Percentiles rank a stretch among this genome's conserved stretches.
These are phyloP conservation scores for Mormyrus proboscirostris DNA, from an alignment of 2,797 vertebrate species.

Conservation along the genomic window DNA sequence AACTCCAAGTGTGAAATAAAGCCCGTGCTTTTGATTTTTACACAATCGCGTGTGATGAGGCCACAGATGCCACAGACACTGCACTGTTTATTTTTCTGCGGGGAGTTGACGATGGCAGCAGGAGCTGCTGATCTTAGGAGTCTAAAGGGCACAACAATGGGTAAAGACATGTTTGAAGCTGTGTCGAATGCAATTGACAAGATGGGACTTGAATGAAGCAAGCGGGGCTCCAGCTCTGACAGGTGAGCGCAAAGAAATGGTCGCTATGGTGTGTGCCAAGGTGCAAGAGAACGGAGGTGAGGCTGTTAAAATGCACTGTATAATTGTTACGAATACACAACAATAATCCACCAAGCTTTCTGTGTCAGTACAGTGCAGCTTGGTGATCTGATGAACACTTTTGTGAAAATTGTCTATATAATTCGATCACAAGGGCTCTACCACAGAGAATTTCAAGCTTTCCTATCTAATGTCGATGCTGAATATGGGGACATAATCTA, in stretches of 20 bases:
- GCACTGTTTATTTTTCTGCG: constrained; percentile 29
- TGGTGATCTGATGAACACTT: too few species aligned
- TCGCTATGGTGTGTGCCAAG: constrained; percentile 16
- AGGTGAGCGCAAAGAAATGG: constrained; percentile 23
- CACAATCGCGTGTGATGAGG: constrained; percentile 24
- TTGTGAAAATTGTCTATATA: too few species aligned
- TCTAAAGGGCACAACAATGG: constrained; percentile 26
- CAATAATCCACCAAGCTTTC: too few species aligned
- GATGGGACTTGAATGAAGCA: constrained; percentile 18
- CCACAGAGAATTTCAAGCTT: too few species aligned
- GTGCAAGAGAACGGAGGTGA: background rate
- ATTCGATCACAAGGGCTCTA: too few species aligned
- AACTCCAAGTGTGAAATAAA: too few species aligned
- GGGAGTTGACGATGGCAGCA: constrained; percentile 24
- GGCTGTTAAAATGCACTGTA: too few species aligned
- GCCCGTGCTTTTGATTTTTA: constrained; percentile 25
- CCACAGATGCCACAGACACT: constrained; percentile 23
- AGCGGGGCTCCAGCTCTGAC: constrained; percentile 21
- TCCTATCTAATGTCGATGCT: too few species aligned
- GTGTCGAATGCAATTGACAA: constrained; percentile 6
- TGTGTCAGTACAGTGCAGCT: too few species aligned
- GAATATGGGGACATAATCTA: too few species aligned
- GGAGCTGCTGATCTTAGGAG: constrained; percentile 20
- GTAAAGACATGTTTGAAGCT: constrained; percentile 28
- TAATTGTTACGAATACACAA: too few species aligned